Evolutionary conservation across 1,140 invertebrate genomes (phyloP), one percentile per base, ranked within the genome.

Genomic region (Leptopilina clavipes): DNA sequence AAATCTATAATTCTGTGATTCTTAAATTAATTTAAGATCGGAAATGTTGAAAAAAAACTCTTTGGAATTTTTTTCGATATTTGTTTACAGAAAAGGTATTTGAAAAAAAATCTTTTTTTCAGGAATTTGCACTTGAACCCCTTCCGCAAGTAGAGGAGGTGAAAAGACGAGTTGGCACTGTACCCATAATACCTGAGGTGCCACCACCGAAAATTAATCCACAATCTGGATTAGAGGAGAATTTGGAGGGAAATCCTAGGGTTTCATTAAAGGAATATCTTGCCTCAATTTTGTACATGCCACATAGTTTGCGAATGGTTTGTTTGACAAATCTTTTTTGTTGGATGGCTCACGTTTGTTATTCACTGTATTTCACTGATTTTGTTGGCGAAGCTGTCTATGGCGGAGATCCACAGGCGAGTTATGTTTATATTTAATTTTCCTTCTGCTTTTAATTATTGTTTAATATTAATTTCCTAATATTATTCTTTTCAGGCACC

Each of bases 311-410:
- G 74, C 92, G 94, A 45, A 93, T 97, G 81, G 92, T 99, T 0
- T 99, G 98, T 84, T 78, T 98, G 3, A 98, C 97, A 0, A 99
- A 99, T 91, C 91, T 98, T 0, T 98, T 98, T 88, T 98, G 97
- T 85, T 99, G 98, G 98, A 98, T 98, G 97, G 96, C 97, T 0
- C 95, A 99, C 74, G 97, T 99, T 1, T 98, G 97, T 87, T 99
- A 99, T 86, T 98, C 97, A 0, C 91, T 99, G 0, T 99, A 98
- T 88, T 99, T 99, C 87, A 99, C 98, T 0, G 97, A 99, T 89
- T 99, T 98, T 87, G 97, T 99, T 7, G 98, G 97, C 0, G 97
- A 99, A 90, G 94, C 96, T 37, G 97, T 99, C n/a, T 99, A 96
- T 86, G 92, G 93, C n/a, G 97, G 97, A 0, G 93, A 98, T 92